Evolutionary conservation across 2,888 invertebrate species (phyloP), one percentile per base, ranked within the genome.

Genomic region (Pammene aurita): DNA sequence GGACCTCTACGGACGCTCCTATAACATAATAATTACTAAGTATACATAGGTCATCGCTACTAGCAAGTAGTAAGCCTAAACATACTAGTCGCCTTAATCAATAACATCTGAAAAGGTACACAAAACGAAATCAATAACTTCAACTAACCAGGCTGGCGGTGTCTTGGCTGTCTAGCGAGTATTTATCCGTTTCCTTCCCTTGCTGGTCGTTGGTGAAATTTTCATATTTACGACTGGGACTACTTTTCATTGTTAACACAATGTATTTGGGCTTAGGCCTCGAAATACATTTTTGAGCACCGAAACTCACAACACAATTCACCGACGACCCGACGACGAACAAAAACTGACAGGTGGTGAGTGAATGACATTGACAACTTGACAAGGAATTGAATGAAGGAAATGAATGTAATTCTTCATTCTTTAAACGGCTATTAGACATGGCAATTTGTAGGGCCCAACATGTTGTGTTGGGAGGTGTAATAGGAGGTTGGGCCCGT

Each of bases 161-260:
- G 81, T 93, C 93, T 80, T 92, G 92, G 78, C 93, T 93, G 80
- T 90, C 87, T 89, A 93, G 73, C 72, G 93, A 93, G 81, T 90
- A 88, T 79, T 93, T 93, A 80, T 93, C 92, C 76, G 87, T 86
- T 77, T 92, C 92, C 82, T 88, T 90, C 79, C 86, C 87, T 78
- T 87, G 89, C 70, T 88, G 87, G 77, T 92, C 92, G 79, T 82
- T 85, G 77, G 89, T 84, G 80, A 92, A 92, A 84, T 86, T 87
- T 72, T 92, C 93, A 93, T 92, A 92, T 87, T 93, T 92, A 79
- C 86, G 89, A 75, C 87, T 86, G 71, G 93, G 92, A 77, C 92
- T 92, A 84, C 87, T 92, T 92, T 90, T 92, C 93, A 93, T 93
- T 84, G 86, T 93, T 90, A 84, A 86, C 83, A 83, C 82, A 79